Base-by-base conservation (phyloP, 2,113 vertebrate genomes). In the Chamaetylas fuelleborni region DNA sequence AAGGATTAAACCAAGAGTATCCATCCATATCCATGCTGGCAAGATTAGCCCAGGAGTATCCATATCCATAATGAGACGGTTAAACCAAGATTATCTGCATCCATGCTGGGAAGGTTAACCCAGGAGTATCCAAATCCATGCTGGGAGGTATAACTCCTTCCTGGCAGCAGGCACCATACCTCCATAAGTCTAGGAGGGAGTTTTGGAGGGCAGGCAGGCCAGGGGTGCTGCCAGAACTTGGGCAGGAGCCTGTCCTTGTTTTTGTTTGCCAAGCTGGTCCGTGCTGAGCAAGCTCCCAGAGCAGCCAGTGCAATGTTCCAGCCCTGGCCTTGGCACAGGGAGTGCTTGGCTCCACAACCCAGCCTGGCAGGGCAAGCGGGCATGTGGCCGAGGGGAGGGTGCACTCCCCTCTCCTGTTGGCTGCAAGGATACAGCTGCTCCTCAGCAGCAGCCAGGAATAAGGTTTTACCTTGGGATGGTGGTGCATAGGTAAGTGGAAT, bases 161-260 rank as follows among this genome's bases (percentile, higher is more conserved):
- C 47, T 67, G 77, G 23, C 5, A 2, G 38, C 9, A 29, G 42
- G 23, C 19, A 48, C 15, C 31, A 9, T 22, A 33, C 28, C 36
- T 73, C 50, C 86, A 42, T 34, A 70, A 45, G 61, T 20, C 7
- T 42, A 17, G 25, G 42, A 57, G 42, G 15, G 8, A 11, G 13
- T 9, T 64, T 7, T 15, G 58, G 34, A 56, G 47, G 50, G 47
- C 42, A 45, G 45, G 36, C 20, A 66, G 71, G 24, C 45, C 10
- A 14, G 29, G 9, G 47, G 19, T n/a, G n/a, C 67, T 73, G 45
- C 1, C 0, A 6, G 40, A 45, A 9, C 38, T 66, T 0, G 0
- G 25, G 57, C 28, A 43, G 7, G 5, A 85, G 43, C 23, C 53
- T 70, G 91, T 48, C 67, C 64, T 90, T 47, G 54, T 43, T 85